Evolutionary conservation across 2,113 vertebrate species (phyloP).

Genomic region (Gallinago jamesoni): DNA sequence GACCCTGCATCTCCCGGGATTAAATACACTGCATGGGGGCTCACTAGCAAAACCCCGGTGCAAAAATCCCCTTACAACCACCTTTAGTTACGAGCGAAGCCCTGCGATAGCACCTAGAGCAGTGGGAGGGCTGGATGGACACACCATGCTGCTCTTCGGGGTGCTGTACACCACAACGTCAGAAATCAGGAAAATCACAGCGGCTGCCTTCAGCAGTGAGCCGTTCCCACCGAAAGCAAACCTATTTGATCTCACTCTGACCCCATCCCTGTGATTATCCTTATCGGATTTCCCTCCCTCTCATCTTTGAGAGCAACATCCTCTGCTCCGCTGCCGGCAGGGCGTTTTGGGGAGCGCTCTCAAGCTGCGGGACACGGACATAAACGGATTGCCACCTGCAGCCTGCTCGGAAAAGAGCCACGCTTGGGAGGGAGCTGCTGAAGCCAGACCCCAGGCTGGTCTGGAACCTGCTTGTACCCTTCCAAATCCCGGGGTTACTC

Average conservation of each 20-base stretch:
- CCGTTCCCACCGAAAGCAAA: background rate
- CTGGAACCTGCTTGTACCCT: background rate
- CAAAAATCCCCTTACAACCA: background rate
- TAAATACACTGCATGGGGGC: rapidly evolving
- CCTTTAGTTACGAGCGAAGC: background rate
- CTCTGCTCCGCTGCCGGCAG: background rate
- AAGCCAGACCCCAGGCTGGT: background rate
- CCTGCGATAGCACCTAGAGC: background rate
- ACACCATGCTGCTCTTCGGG: background rate
- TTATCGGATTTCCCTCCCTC: background rate
- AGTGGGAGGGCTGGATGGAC: background rate
- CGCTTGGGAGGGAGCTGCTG: background rate
- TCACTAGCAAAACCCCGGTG: background rate
- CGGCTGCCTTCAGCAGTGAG: background rate
- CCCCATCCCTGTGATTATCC: background rate
- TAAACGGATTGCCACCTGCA: constrained; percentile 52
- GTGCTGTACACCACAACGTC: background rate
- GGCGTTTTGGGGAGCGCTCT: background rate
- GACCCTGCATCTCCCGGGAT: background rate
- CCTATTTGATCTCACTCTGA: background rate
- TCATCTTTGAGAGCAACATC: background rate
- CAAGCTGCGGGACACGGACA: background rate
- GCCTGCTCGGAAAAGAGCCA: constrained; percentile 1
- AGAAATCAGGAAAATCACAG: background rate
- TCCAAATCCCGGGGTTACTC: background rate